A percentile compares a stretch with the other conserved stretches of the same genome.
Evolutionary conservation across 2,797 vertebrate species (phyloP).

Genomic region (Chanos chanos): DNA sequence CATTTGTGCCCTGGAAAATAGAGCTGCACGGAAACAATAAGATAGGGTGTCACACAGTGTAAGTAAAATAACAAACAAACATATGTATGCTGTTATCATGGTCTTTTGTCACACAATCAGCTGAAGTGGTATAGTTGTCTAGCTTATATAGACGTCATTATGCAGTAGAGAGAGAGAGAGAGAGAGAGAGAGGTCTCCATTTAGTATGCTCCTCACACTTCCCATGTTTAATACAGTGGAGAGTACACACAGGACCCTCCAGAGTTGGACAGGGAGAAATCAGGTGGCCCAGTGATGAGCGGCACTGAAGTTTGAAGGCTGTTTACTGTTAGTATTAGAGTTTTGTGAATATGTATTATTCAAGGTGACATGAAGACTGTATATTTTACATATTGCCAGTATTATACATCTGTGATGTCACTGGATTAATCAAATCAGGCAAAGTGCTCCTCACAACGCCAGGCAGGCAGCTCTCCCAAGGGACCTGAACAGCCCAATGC

Average conservation of each 20-base stretch:
- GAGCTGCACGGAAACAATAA: slow-evolving; percentile 45
- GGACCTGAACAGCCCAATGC: slow-evolving; percentile 1
- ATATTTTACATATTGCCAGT: slow-evolving; percentile 34
- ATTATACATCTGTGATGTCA: neutral
- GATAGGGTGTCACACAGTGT: neutral
- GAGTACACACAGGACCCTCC: slow-evolving; percentile 1
- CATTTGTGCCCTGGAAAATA: slow-evolving; percentile 40
- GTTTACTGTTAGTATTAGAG: slow-evolving; percentile 27
- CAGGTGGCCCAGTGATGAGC: slow-evolving; percentile 6
- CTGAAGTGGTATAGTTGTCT: neutral
- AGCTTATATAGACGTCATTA: slow-evolving; percentile 13
- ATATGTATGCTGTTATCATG: neutral
- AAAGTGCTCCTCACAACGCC: slow-evolving; percentile 21
- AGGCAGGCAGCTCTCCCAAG: neutral
- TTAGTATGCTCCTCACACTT: slow-evolving; percentile 20
- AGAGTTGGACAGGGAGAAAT: neutral
- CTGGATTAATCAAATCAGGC: slow-evolving; percentile 24
- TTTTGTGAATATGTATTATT: slow-evolving; percentile 10
- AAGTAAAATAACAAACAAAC: neutral
- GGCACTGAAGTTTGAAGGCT: slow-evolving; percentile 14
- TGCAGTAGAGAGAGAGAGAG: neutral
- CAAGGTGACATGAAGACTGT: slow-evolving; percentile 30
- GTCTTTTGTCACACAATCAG: slow-evolving; percentile 6
- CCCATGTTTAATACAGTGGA: slow-evolving; percentile 21
- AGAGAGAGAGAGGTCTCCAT: neutral